Evolutionary conservation across 2,113 vertebrate genomes (phyloP).

Genomic region (Sisor rabdophorus): DNA sequence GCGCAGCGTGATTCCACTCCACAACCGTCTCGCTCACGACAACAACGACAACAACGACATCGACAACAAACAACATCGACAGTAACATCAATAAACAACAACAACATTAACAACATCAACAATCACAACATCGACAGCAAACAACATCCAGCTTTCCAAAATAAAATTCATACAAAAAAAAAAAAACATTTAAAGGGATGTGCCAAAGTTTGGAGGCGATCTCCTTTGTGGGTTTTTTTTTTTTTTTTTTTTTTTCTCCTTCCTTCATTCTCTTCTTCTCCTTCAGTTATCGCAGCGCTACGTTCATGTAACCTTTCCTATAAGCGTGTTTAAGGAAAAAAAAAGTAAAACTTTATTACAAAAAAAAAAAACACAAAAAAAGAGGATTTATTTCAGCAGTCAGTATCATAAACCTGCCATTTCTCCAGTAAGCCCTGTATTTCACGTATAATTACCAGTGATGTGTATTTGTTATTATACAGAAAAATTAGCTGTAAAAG

Average conservation of each 20-base stretch:
- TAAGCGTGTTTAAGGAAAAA: constrained; percentile 73
- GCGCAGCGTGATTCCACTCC: constrained; percentile 78
- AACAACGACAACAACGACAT: constrained; percentile 66
- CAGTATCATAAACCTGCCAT: constrained; percentile 83
- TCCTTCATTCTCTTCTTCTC: constrained; percentile 52
- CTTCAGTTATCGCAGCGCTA: constrained; percentile 75
- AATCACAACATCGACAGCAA: constrained; percentile 11
- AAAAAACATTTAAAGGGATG: constrained; percentile 72
- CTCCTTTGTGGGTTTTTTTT: constrained; percentile 56
- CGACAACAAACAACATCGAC: constrained; percentile 1
- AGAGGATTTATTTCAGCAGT: constrained; percentile 75
- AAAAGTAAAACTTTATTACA: not conserved
- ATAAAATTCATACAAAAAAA: not conserved
- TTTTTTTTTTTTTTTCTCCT: not conserved
- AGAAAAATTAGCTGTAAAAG: constrained; percentile 81
- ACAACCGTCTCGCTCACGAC: constrained; percentile 71
- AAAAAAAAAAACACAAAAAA: constrained; percentile 40
- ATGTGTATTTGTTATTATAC: constrained; percentile 85
- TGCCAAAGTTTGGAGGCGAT: constrained; percentile 82
- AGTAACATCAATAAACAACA: constrained; percentile 52
- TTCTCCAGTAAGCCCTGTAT: constrained; percentile 82
- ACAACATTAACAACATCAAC: constrained; percentile 61
- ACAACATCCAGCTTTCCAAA: constrained; percentile 46
- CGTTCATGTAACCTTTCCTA: constrained; percentile 72
- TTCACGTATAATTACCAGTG: constrained; percentile 85